Evolutionary conservation across 2,113 vertebrate genomes (phyloP), one percentile per base, ranked within the genome.

Genomic region (Perca fluviatilis): DNA sequence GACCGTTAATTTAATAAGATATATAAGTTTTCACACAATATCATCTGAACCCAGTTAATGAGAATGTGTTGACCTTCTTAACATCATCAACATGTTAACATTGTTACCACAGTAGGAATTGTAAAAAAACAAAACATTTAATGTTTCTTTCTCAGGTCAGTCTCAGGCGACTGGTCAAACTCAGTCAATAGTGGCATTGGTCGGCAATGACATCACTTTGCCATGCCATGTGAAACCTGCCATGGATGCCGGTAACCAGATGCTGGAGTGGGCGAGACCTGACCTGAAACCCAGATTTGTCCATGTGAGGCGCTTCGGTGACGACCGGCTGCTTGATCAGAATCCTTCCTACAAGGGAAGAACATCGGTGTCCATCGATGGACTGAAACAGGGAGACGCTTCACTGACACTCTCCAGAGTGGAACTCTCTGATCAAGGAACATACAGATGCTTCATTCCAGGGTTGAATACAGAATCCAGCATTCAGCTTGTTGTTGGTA

Each of bases 401-500:
- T 68, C 49, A 12, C 65, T 67, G 65, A 67, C 2, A 0, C 46
- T 67, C 13, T 71, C 36, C 69, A 43, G 3, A 57, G 36, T 73
- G 16, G 27, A 19, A 21, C 3, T 46, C 25, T 46, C 23, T 14
- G 70, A 73, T 60, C 23, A 56, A 2, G 70, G 70, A 23, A 60
- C 10, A 0, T 73, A 60, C 70, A 56, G 1, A 49, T 73, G 70
- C 56, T 73, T 46, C 16, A 21, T 30, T 14, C 70, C 70, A 14
- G 0, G 0, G 3, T 6, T 73, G 23, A 14, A 30, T 0, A 60
- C 4, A 60, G 1, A 49, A 4, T 27, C 40, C 8, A 6, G 2
- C 21, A 16, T 73, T 60, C n/a, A 60, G 11, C 54, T 73, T 21
- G 23, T 49, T 60, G 70, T 60, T 60, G 40, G 70, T 73, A 49